Evolutionary conservation across 2,113 vertebrate genomes (phyloP).

Genomic region (Leptodactylus fuscus): DNA sequence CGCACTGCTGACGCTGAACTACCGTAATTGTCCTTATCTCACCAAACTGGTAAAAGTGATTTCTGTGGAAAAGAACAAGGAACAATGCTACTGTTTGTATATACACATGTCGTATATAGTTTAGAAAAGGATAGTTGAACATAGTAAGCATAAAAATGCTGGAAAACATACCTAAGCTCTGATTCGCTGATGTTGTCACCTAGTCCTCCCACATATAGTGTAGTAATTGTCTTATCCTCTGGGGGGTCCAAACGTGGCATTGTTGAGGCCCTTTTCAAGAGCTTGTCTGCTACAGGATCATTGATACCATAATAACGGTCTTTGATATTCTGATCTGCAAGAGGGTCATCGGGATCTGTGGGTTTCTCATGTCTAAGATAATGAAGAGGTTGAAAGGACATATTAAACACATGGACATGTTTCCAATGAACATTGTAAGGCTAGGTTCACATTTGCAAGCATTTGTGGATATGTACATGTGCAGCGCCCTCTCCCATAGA

Average conservation of each 20-base stretch:
- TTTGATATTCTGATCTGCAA: constrained; percentile 98
- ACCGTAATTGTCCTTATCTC: constrained; percentile 96
- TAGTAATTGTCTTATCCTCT: constrained; percentile 95
- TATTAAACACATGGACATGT: background rate
- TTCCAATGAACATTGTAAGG: background rate
- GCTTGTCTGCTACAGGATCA: constrained; percentile 96
- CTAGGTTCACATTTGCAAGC: too few species aligned
- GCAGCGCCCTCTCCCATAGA: too few species aligned
- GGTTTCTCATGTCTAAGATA: constrained; percentile 91
- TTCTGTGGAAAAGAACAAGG: constrained; percentile 71
- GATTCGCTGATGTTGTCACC: constrained; percentile 94
- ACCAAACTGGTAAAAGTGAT: constrained; percentile 97
- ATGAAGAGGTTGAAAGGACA: background rate
- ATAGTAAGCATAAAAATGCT: too few species aligned
- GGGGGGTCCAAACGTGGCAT: constrained; percentile 96
- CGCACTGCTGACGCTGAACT: constrained; percentile 95
- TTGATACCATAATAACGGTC: constrained; percentile 98
- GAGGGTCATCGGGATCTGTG: constrained; percentile 95
- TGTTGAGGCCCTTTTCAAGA: constrained; percentile 92
- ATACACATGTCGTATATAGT: too few species aligned
- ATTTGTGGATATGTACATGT: too few species aligned
- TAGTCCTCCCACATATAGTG: constrained; percentile 93
- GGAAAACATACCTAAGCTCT: constrained; percentile 85
- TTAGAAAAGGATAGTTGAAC: too few species aligned
- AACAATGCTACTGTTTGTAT: background rate